Evolutionary conservation across 2,113 vertebrate genomes (phyloP), one percentile per base, ranked within the genome.

Genomic region (Chroicocephalus ridibundus): DNA sequence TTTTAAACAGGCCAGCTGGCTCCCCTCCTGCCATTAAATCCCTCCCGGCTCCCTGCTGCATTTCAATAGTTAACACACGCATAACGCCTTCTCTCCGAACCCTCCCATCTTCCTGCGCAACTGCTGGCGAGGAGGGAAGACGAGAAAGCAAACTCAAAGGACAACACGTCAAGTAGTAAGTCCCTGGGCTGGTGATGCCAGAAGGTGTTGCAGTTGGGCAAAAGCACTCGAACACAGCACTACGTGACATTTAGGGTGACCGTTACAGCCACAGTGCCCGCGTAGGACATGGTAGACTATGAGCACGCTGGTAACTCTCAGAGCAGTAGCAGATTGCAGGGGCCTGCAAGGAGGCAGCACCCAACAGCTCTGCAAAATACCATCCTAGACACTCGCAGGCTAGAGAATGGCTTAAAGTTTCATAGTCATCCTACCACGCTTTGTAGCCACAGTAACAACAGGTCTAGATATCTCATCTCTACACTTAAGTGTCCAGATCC

Each of bases 211-310:
- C 8, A 8, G 20, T 26, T 29, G 66, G 34, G 40, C 34, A 62
- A 15, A 66, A 47, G 42, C 26, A 24, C 20, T 36, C 27, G 10
- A 15, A 29, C 17, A 1, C 52, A 55, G n/a, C 29, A 18, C 32
- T 10, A 0, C 0, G 25, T 40, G 62, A 38, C 7, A 61, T 58
- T 21, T 36, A 2, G 21, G 36, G 47, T 40, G 69, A 25, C 10
- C 6, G 1, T 6, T 12, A 36, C 17, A 25, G n/a, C 9, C 72
- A 11, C 31, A 5, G 26, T 3, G n/a, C 14, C 60, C 1, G 0
- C 13, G 16, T 0, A 10, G 27, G 44, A n/a, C n/a, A 7, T 40
- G 36, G 57, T 2, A 10, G 10, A 10, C 47, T 7, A 5, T 4
- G 20, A 34, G 26, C 13, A 4, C 9, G 0, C 15, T 8, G 29